Conservation (phyloP, 2,888 invertebrate genomes). For the Dolichopus griseipennis region DNA sequence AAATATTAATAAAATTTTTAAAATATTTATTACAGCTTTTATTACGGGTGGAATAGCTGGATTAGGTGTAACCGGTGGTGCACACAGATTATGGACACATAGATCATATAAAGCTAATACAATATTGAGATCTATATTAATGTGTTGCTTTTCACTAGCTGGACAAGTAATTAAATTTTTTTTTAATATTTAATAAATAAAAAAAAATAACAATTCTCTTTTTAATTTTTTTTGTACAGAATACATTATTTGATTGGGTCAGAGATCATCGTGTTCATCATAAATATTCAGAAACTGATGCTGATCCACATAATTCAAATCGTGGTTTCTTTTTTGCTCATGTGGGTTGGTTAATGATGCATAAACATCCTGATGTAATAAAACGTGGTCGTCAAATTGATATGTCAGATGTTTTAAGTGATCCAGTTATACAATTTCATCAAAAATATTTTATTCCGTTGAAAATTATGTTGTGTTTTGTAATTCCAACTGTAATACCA, state of each 20-base stretch:
- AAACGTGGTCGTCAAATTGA: slow-evolving; percentile 70
- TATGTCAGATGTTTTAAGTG: slow-evolving; percentile 66
- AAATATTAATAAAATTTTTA: slow-evolving; percentile 7
- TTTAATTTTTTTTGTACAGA: slow-evolving; percentile 51
- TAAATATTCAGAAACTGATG: slow-evolving; percentile 73
- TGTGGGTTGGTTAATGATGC: slow-evolving; percentile 85
- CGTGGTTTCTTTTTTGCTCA: slow-evolving; percentile 89
- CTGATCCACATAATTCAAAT: slow-evolving; percentile 72
- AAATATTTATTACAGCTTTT: slow-evolving; percentile 40
- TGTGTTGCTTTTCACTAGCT: slow-evolving; percentile 53
- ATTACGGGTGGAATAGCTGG: slow-evolving; percentile 51
- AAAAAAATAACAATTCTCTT: not conserved
- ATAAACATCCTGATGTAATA: slow-evolving; percentile 78
- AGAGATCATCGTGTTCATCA: slow-evolving; percentile 72
- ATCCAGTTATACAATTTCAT: slow-evolving; percentile 71
- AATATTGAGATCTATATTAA: slow-evolving; percentile 51
- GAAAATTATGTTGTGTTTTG: slow-evolving; percentile 59
- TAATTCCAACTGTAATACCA: slow-evolving; percentile 63
- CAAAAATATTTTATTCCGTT: slow-evolving; percentile 61
- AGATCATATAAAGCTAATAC: slow-evolving; percentile 57
- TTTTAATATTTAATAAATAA: not conserved
- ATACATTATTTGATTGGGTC: slow-evolving; percentile 81
- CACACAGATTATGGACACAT: slow-evolving; percentile 60
- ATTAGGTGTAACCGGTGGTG: slow-evolving; percentile 62
- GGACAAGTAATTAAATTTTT: slow-evolving; percentile 53